phyloP scores from a whole-genome alignment of 1,140 invertebrate genomes.

The Rhyzopertha dominica region DNA sequence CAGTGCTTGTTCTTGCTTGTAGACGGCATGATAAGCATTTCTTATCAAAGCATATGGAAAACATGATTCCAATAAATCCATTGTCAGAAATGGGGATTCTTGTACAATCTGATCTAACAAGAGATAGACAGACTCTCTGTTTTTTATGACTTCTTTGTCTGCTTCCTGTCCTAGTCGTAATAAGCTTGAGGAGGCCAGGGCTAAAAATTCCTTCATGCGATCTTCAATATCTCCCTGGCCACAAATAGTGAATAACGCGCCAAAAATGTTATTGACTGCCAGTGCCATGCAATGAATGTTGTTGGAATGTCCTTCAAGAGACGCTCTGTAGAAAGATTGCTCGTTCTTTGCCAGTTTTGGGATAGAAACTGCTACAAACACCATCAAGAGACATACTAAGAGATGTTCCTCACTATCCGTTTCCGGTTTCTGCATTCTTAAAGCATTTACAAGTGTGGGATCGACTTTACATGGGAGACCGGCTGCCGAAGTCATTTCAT shows the following conservation, averaged over 20 bases:
- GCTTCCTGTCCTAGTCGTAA: conserved; percentile 90
- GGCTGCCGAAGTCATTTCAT: conserved; percentile 94
- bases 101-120: conserved; percentile 94
- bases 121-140: conserved; percentile 94
- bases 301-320: conserved; percentile 92
- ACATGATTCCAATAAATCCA: conserved; percentile 96
- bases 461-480: conserved; percentile 92
- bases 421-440: conserved; percentile 83
- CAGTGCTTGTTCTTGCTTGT: conserved; percentile 75
- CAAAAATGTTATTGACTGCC: conserved; percentile 96
- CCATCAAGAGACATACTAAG: conserved; percentile 93
- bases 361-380: conserved; percentile 97
- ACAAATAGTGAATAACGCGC: conserved; percentile 92
- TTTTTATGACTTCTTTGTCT: conserved; percentile 89
- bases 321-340: conserved; percentile 82
- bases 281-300: conserved; percentile 97
- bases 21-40: conserved; percentile 94
- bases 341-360: conserved; percentile 92
- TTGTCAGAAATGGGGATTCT: conserved; percentile 94
- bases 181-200: conserved; percentile 91
- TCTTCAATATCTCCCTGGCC: conserved; percentile 94
- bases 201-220: conserved; percentile 97
- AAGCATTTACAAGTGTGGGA: conserved; percentile 83
- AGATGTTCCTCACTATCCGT: conserved; percentile 84
- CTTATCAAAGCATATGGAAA: conserved; percentile 95